Evolutionary conservation across 1,140 invertebrate genomes (phyloP).

Genomic region (Onthophagus taurus): DNA sequence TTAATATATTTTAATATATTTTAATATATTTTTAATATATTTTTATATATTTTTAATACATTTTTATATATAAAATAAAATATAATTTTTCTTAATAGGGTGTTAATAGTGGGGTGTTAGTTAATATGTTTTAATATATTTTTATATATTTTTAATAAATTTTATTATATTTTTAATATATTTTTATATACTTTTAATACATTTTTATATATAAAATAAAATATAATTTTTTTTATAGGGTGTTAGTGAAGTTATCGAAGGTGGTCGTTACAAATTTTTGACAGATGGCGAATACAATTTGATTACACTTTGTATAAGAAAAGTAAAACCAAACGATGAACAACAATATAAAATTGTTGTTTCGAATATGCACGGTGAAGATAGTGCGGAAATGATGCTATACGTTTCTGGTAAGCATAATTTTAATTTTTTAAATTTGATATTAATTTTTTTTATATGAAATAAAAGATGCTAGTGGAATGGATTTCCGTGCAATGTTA

Average conservation of each 20-base stretch:
- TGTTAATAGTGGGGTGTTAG: too few species aligned
- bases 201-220: neutral
- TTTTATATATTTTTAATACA: too few species aligned
- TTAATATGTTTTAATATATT: too few species aligned
- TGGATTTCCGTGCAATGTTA: conserved; percentile 97
- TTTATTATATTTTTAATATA: too few species aligned
- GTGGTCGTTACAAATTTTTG: conserved; percentile 83
- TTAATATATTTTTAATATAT: too few species aligned
- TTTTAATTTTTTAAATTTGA: neutral
- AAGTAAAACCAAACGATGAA: conserved; percentile 95
- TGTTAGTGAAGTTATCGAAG: conserved; percentile 82
- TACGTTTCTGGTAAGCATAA: conserved; percentile 83
- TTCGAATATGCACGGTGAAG: conserved; percentile 87
- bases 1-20: too few species aligned
- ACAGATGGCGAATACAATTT: conserved; percentile 83
- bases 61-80: too few species aligned
- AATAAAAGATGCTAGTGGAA: conserved; percentile 75
- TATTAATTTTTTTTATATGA: neutral
- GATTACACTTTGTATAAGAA: conserved; percentile 89
- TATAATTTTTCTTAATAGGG: too few species aligned
- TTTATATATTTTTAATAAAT: too few species aligned
- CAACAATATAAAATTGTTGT: conserved; percentile 91
- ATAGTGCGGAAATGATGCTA: conserved; percentile 87
- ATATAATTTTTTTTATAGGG: conserved; percentile 38
- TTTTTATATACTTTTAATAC: neutral